phyloP scores from a whole-genome alignment of 1,140 invertebrate species.

The Anastrepha obliqua region DNA sequence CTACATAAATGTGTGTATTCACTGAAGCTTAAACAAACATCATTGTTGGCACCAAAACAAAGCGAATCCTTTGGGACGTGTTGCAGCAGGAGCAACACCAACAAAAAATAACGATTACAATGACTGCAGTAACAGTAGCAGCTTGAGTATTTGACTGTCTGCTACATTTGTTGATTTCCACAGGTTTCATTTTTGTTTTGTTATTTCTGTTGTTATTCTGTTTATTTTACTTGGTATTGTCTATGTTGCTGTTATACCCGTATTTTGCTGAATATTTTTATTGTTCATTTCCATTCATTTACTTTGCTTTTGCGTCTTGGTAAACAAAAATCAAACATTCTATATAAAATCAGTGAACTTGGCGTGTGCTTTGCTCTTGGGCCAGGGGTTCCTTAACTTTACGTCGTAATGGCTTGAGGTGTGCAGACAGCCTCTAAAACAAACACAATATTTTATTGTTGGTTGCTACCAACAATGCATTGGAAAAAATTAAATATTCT shows the following conservation, averaged over 20 bases:
- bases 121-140: slow-evolving; percentile 14
- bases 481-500: too few species aligned
- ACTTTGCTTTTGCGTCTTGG: neutral
- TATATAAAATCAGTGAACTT: too few species aligned
- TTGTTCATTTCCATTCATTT: slow-evolving; percentile 14
- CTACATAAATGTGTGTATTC: slow-evolving; percentile 23
- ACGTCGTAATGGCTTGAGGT: too few species aligned
- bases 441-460: too few species aligned
- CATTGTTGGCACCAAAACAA: slow-evolving; percentile 49
- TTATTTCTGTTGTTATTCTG: slow-evolving; percentile 2
- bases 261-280: neutral
- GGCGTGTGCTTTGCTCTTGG: too few species aligned
- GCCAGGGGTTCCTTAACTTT: too few species aligned
- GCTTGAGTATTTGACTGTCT: slow-evolving; percentile 4
- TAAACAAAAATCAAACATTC: neutral
- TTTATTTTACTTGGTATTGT: neutral
- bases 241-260: neutral
- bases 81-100: slow-evolving; percentile 2
- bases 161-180: slow-evolving; percentile 47
- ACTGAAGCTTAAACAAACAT: slow-evolving; percentile 47
- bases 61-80: slow-evolving; percentile 48
- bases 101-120: slow-evolving; percentile 17
- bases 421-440: too few species aligned
- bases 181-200: slow-evolving; percentile 41
- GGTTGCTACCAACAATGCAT: too few species aligned